These are phyloP conservation scores for Bruchidius siliquastri DNA, from an alignment of 2,888 invertebrate genomes.

Conservation along the genomic window DNA sequence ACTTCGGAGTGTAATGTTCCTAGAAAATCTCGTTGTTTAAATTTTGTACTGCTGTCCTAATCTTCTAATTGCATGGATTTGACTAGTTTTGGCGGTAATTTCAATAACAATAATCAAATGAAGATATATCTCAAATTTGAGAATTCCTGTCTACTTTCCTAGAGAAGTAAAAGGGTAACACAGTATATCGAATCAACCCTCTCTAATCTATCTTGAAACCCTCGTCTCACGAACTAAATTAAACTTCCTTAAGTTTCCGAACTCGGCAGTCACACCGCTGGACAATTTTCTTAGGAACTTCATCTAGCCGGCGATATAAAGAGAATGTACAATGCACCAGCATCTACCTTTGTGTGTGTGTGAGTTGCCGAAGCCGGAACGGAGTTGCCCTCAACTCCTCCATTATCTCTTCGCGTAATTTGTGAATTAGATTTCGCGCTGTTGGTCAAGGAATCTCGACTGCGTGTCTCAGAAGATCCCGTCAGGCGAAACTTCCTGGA, in stretches of 20 bases:
- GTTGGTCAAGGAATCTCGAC: not conserved
- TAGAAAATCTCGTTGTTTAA: too few relatives aligned
- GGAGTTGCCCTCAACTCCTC: not conserved
- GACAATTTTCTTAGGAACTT: not conserved
- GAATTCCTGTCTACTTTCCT: not conserved
- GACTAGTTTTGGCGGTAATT: too few relatives aligned
- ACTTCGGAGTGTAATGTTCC: too few relatives aligned
- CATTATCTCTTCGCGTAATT: not conserved
- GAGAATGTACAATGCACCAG: not conserved
- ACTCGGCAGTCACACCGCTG: not conserved
- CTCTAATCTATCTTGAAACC: not conserved
- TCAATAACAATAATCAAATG: too few relatives aligned
- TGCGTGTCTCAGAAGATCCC: not conserved
- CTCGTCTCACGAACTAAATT: not conserved
- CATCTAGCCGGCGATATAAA: not conserved
- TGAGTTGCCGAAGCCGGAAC: not conserved
- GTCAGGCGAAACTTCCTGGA: not conserved
- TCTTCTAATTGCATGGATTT: too few relatives aligned
- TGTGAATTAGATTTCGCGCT: not conserved
- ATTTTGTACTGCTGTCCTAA: too few relatives aligned
- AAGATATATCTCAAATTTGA: too few relatives aligned
- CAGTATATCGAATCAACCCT: not conserved
- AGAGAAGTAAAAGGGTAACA: not conserved
- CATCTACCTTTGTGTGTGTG: not conserved
- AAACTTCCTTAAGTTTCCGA: not conserved